phyloP scores from a whole-genome alignment of 2,797 vertebrate species.

The Cichlasoma orientale region DNA sequence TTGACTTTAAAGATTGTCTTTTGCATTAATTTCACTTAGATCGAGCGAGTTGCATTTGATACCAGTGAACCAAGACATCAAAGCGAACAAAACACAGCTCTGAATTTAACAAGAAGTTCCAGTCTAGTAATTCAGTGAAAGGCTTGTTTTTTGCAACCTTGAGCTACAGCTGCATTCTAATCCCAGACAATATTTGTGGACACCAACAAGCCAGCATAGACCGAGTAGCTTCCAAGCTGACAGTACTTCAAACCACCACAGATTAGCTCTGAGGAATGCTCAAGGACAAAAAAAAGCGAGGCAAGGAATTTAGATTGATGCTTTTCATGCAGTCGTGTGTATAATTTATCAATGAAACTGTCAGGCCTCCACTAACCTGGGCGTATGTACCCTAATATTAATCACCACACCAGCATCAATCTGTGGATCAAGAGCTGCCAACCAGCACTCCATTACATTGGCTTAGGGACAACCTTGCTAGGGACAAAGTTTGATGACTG shows the following conservation, averaged over 20 bases:
- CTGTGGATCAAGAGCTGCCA: slow-evolving; percentile 58
- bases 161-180: slow-evolving; percentile 15
- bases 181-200: slow-evolving; percentile 32
- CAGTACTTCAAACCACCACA: slow-evolving; percentile 45
- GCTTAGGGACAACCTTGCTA: slow-evolving; percentile 41
- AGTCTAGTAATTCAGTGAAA: slow-evolving; percentile 28
- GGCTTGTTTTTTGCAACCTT: slow-evolving; percentile 26
- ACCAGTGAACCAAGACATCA: slow-evolving; percentile 48
- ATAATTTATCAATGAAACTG: slow-evolving; percentile 83
- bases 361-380: slow-evolving; percentile 75
- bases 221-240: slow-evolving; percentile 16
- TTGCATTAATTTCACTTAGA: slow-evolving; percentile 39
- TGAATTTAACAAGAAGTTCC: slow-evolving; percentile 47
- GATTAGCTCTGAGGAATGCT: slow-evolving; percentile 60
- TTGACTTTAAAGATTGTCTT: slow-evolving; percentile 24
- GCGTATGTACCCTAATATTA: slow-evolving; percentile 67
- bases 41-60: slow-evolving; percentile 19
- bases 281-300: slow-evolving; percentile 36
- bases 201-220: slow-evolving; percentile 32
- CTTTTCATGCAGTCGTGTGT: slow-evolving; percentile 69
- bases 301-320: slow-evolving; percentile 70
- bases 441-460: slow-evolving; percentile 68
- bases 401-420: slow-evolving; percentile 77
- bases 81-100: slow-evolving; percentile 39
- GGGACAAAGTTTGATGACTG: slow-evolving; percentile 67